A percentile compares a stretch with the other conserved stretches of the same genome.
These are phyloP conservation scores for Candoia aspera DNA, from an alignment of 2,113 vertebrate genomes.

Conservation along the genomic window DNA sequence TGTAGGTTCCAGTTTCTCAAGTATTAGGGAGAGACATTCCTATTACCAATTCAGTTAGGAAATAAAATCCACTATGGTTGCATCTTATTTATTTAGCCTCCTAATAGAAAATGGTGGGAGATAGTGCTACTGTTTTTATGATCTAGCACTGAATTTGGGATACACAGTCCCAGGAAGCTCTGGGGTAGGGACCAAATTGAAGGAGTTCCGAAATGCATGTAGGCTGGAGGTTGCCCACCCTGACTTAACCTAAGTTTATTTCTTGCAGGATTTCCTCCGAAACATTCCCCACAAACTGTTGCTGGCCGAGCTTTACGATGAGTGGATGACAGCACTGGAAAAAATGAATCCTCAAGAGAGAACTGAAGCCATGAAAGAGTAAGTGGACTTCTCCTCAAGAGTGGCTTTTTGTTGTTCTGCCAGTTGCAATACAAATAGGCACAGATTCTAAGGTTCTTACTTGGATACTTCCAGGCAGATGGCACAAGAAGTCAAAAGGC, in stretches of 20 bases:
- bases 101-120: neutral
- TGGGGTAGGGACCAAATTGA: neutral
- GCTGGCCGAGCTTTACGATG: slow-evolving; percentile 78
- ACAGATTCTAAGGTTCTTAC: neutral
- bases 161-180: neutral
- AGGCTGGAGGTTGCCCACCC: neutral
- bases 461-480: neutral
- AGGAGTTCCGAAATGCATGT: neutral
- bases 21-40: neutral
- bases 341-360: slow-evolving; percentile 71
- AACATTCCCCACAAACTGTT: slow-evolving; percentile 90
- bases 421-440: neutral
- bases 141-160: neutral
- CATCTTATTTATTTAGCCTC: neutral
- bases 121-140: neutral
- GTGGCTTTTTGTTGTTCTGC: neutral
- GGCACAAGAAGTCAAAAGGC: neutral
- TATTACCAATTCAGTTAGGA: neutral
- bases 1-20: neutral
- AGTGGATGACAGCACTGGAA: slow-evolving; percentile 86
- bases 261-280: slow-evolving; percentile 87
- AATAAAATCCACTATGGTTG: neutral
- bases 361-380: slow-evolving; percentile 81
- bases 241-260: neutral
- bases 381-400: slow-evolving; percentile 54